phyloP scores from a whole-genome alignment of 1,140 invertebrate genomes.

The Carcinoscorpius rotundicauda region DNA sequence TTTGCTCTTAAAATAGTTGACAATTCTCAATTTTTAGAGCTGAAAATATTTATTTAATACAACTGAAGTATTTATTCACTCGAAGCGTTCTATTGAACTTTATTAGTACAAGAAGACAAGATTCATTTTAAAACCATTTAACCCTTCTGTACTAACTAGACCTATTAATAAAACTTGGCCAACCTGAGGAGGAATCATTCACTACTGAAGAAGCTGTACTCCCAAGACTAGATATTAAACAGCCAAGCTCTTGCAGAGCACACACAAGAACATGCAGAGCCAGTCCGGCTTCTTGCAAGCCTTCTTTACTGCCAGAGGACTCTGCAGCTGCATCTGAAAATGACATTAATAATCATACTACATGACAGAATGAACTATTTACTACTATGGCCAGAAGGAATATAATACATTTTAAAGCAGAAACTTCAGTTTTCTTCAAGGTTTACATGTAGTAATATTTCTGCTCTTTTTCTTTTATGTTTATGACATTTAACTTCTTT shows the following conservation, averaged over 20 bases:
- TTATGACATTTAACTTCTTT: constrained; percentile 1
- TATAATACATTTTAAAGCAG: too few relatives aligned
- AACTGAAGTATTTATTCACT: too few relatives aligned
- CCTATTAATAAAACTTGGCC: constrained; percentile 19
- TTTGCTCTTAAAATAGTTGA: too few relatives aligned
- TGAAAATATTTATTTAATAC: too few relatives aligned
- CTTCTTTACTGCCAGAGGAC: constrained; percentile 16
- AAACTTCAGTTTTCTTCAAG: background rate
- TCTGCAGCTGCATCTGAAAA: constrained; percentile 15
- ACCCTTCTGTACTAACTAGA: too few relatives aligned
- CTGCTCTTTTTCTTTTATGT: background rate
- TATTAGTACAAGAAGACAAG: too few relatives aligned
- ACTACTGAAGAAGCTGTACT: constrained; percentile 82
- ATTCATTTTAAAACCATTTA: too few relatives aligned
- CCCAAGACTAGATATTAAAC: constrained; percentile 64
- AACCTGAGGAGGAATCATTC: constrained; percentile 69
- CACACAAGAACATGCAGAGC: constrained; percentile 90
- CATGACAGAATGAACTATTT: too few relatives aligned
- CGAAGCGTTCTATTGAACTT: too few relatives aligned
- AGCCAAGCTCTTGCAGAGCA: constrained; percentile 67
- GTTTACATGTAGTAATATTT: background rate
- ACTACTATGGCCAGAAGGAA: too few relatives aligned
- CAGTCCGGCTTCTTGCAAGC: constrained; percentile 48
- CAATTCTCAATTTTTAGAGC: too few relatives aligned
- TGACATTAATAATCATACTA: background rate